Evolutionary conservation across 1,140 invertebrate genomes (phyloP).

Genomic region (Sitobion miscanthi): DNA sequence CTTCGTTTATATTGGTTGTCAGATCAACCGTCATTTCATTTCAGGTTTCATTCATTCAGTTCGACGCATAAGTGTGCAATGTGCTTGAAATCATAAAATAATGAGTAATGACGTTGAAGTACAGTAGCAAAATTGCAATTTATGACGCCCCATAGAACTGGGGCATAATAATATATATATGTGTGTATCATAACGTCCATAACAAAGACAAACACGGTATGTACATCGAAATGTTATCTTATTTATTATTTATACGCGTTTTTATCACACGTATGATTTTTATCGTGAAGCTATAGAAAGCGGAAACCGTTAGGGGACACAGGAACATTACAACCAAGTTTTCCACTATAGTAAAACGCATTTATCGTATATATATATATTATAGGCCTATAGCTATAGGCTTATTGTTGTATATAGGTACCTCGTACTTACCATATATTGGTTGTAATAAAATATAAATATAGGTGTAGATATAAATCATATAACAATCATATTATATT

Average conservation of each 20-base stretch:
- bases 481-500: no score
- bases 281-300: not conserved
- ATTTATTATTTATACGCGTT: not conserved
- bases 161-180: no score
- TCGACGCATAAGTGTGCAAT: not conserved
- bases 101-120: not conserved
- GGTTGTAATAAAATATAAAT: no score
- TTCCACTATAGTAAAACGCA: not conserved
- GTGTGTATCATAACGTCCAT: not conserved
- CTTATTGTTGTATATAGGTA: no score
- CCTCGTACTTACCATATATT: no score
- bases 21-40: not conserved
- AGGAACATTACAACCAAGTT: no score
- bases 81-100: not conserved
- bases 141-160: not conserved
- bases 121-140: not conserved
- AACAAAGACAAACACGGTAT: not conserved
- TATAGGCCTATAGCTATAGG: no score
- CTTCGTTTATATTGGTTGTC: no score
- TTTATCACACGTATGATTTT: not conserved
- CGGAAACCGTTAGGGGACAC: not conserved
- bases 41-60: not conserved
- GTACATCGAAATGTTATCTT: not conserved
- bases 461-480: no score
- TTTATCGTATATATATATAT: not conserved